Percentiles rank a stretch among this genome's conserved stretches.
Evolutionary conservation across 2,888 invertebrate genomes (phyloP).

Genomic region (Cheilosia urbana): DNA sequence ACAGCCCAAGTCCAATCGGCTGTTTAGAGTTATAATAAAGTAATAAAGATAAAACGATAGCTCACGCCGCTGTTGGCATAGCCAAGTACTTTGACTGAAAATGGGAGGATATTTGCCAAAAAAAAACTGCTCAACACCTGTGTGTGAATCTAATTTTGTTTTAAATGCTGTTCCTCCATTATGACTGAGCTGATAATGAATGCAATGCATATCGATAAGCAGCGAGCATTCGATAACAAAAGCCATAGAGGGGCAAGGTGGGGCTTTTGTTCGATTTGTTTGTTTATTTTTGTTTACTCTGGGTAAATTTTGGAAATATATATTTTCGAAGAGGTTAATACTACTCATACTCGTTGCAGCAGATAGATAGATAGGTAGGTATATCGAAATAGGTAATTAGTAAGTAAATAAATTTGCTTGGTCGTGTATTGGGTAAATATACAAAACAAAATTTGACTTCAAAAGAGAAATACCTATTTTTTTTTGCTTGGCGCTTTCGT

Average conservation of each 20-base stretch:
- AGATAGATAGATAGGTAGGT: background rate
- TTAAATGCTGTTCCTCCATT: background rate
- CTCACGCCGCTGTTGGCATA: background rate
- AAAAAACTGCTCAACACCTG: conserved; percentile 17
- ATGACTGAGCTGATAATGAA: conserved; percentile 51
- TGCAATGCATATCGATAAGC: conserved; percentile 51
- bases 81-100: conserved; percentile 1
- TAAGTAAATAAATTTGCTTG: background rate
- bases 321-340: conserved; percentile 17
- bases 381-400: conserved; percentile 26
- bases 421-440: background rate
- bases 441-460: background rate
- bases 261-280: conserved; percentile 9
- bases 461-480: conserved; percentile 9
- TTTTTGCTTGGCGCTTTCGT: conserved; percentile 13
- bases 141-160: conserved; percentile 16
- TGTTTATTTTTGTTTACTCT: conserved; percentile 40
- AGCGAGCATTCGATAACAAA: conserved; percentile 40
- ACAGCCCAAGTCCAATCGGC: background rate
- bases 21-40: conserved; percentile 34
- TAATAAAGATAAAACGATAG: conserved; percentile 33
- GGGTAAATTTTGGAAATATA: conserved; percentile 27
- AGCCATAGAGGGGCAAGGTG: background rate
- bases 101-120: conserved; percentile 43
- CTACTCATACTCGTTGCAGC: background rate